Percentiles rank a stretch among this genome's conserved stretches.
Conservation (phyloP, 2,797 vertebrate genomes). For the Onychomys arenicola region DNA sequence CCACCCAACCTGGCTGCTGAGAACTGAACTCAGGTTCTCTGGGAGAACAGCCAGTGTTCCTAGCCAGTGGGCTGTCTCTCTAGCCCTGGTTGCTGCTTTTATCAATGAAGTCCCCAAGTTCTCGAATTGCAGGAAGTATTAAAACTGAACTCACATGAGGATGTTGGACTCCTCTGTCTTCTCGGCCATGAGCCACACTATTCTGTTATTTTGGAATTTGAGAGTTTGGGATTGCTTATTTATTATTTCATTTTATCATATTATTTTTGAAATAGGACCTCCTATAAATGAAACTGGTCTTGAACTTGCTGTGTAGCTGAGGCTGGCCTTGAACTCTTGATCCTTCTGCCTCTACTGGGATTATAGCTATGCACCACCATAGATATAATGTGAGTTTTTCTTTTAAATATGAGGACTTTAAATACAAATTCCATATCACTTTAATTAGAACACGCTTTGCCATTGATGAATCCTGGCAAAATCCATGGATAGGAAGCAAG, state of each 20-base stretch:
- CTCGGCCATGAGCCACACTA: background rate
- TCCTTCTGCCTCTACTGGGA: background rate
- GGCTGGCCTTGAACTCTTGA: background rate
- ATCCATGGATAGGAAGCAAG: background rate
- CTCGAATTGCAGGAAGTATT: background rate
- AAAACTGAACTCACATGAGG: background rate
- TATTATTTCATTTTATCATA: background rate
- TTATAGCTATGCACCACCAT: background rate
- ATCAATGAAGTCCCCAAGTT: background rate
- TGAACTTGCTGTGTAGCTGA: background rate
- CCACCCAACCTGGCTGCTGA: background rate
- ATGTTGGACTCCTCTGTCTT: background rate
- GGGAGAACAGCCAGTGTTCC: background rate
- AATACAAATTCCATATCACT: background rate
- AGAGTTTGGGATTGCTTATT: background rate
- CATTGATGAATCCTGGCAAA: background rate
- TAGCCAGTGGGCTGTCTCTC: background rate
- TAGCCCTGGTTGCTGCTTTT: background rate
- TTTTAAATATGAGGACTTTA: constrained; percentile 32
- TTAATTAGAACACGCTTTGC: constrained; percentile 28
- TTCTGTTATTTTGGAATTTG: background rate
- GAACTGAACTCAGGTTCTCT: background rate
- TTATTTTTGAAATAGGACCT: background rate
- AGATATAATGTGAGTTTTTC: background rate
- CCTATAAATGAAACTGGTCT: background rate